Evolutionary conservation across 2,113 vertebrate genomes (phyloP), one percentile per base, ranked within the genome.

Genomic region (Odontophorus gujanensis): DNA sequence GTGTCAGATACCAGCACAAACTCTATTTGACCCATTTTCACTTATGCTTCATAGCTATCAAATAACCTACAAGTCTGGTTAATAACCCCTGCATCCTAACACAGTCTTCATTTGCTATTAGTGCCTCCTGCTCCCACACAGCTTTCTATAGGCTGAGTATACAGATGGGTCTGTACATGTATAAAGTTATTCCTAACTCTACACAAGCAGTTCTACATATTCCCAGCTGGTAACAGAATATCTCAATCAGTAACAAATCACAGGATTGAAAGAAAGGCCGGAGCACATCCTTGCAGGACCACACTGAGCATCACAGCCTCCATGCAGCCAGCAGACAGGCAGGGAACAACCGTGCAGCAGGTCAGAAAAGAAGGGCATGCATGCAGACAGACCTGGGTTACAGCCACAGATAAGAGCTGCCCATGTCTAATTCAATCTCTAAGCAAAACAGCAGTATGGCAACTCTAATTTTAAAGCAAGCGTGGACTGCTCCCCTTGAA

Each of bases 21-120:
- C 12, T 58, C 53, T 16, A 11, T 51, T 81, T 10, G 48, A 69
- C 69, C 40, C 30, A 36, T 68, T 93, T 94, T 74, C 79, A 92
- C 20, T 87, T 67, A 84, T 22, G 40, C 36, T 59, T 84, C 1
- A 0, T 2, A 76, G 68, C 81, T 90, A 86, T 88, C 72, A 58
- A 72, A 81, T n/a, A 85, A 67, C 38, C 50, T 67, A 38, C 34
- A 79, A 74, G 66, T 55, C 42, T 87, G 74, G 81, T 74, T 91
- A 92, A 34, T 65, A 78, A 74, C 16, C 66, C 18, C 24, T 19
- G 9, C 26, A 34, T 43, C 25, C 66, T 71, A 81, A 72, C 2
- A 2, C 0, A 11, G 42, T 28, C 57, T 69, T 88, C 43, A 45
- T 65, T 43, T 48, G 58, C 48, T 55, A 38, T n/a, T 74, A 34